These are phyloP conservation scores for Belgica antarctica DNA, from an alignment of 2,888 invertebrate genomes.

Conservation along the genomic window DNA sequence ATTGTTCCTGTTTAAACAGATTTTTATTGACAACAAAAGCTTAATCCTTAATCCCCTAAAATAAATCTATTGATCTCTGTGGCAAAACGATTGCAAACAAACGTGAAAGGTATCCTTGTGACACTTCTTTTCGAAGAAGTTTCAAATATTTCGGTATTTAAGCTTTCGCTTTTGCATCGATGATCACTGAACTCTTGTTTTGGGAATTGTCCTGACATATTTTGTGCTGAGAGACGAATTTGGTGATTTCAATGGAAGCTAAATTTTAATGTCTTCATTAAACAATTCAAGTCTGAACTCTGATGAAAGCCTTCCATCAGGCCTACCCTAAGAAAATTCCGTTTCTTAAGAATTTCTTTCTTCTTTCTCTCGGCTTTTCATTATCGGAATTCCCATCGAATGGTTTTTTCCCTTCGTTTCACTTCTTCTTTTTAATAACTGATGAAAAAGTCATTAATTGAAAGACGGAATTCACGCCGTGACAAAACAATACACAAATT, in stretches of 20 bases:
- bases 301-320: too few relatives aligned
- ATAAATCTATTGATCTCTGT: constrained; percentile 28
- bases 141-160: constrained; percentile 30
- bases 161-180: constrained; percentile 38
- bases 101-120: background rate
- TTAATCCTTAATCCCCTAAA: constrained; percentile 36
- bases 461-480: constrained; percentile 38
- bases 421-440: background rate
- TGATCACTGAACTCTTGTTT: background rate
- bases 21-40: constrained; percentile 28
- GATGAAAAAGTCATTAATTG: constrained; percentile 41
- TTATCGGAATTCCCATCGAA: constrained; percentile 13
- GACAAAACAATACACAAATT: constrained; percentile 42
- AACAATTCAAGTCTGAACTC: too few relatives aligned
- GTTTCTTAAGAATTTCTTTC: background rate
- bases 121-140: constrained; percentile 17
- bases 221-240: too few relatives aligned
- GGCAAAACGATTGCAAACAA: constrained; percentile 13
- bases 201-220: too few relatives aligned
- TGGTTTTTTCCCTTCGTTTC: background rate
- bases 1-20: constrained; percentile 43
- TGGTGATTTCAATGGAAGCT: too few relatives aligned
- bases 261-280: too few relatives aligned
- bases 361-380: background rate
- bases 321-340: background rate